Evolutionary conservation across 2,888 invertebrate genomes (phyloP).

Genomic region (Thera obeliscata): DNA sequence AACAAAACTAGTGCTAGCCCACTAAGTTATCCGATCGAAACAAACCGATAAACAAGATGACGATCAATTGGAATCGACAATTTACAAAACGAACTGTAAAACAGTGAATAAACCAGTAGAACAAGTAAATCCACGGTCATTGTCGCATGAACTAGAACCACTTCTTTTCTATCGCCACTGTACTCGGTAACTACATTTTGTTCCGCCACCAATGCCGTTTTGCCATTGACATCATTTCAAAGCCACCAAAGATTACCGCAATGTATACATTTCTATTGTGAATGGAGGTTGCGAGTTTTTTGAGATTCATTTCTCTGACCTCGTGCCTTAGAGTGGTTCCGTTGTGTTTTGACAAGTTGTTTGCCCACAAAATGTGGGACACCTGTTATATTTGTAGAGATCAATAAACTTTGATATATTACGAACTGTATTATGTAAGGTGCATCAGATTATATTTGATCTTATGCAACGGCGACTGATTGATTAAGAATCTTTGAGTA

Average conservation of each 20-base stretch:
- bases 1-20: too few species aligned
- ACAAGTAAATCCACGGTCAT: constrained; percentile 69
- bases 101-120: constrained; percentile 63
- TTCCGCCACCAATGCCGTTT: constrained; percentile 45
- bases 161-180: constrained; percentile 44
- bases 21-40: too few species aligned
- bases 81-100: constrained; percentile 59
- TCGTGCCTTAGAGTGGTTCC: constrained; percentile 50
- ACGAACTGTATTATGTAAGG: constrained; percentile 24
- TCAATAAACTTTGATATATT: constrained; percentile 51
- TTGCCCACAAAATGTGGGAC: constrained; percentile 67
- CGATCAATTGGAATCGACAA: constrained; percentile 31
- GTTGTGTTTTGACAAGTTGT: constrained; percentile 74
- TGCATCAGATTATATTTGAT: not conserved
- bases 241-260: constrained; percentile 34
- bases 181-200: constrained; percentile 33
- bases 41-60: constrained; percentile 8
- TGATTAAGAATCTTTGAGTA: not conserved
- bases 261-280: constrained; percentile 42
- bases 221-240: constrained; percentile 38
- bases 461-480: not conserved
- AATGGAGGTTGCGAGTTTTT: constrained; percentile 36
- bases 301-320: constrained; percentile 53
- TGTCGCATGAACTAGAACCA: constrained; percentile 64
- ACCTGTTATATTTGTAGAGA: constrained; percentile 54